A percentile compares a stretch with the other conserved stretches of the same genome.
Conservation (phyloP, 2,113 vertebrate species). For the Pluvianellus socialis region DNA sequence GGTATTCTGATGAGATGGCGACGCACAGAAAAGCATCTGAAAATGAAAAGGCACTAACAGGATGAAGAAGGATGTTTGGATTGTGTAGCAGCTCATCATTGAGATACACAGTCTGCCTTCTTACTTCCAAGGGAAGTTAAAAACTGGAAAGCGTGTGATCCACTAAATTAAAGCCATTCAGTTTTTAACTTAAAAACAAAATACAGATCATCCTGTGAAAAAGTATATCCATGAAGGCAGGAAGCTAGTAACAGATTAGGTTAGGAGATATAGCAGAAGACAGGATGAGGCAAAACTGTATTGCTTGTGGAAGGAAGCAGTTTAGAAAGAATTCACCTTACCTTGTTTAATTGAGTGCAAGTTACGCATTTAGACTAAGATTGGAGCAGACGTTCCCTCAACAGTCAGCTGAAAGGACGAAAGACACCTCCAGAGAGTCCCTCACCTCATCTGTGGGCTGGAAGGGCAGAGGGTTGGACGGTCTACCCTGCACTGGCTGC, state of each 20-base stretch:
- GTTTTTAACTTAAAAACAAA: background rate
- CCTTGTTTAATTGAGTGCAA: background rate
- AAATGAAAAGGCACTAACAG: background rate
- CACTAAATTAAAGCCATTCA: background rate
- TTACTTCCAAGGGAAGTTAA: background rate
- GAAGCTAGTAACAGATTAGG: background rate
- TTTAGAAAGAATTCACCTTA: background rate
- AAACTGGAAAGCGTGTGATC: background rate
- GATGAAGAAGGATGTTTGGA: background rate
- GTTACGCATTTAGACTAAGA: background rate
- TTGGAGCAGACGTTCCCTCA: background rate
- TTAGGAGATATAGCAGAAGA: background rate
- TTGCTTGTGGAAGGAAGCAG: background rate
- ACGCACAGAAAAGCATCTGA: background rate
- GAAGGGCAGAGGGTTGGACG: background rate
- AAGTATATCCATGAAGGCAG: background rate
- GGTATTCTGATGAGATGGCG: background rate
- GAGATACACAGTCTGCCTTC: background rate
- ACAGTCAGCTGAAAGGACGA: background rate
- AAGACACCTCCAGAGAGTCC: background rate
- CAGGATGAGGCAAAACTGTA: background rate
- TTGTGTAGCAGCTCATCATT: background rate
- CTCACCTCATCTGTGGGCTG: background rate
- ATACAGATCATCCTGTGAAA: background rate
- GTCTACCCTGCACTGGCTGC: background rate